A percentile compares a stretch with the other conserved stretches of the same genome.
Conservation (phyloP, 2,797 vertebrate species). For the Euphonia xanthogaster region DNA sequence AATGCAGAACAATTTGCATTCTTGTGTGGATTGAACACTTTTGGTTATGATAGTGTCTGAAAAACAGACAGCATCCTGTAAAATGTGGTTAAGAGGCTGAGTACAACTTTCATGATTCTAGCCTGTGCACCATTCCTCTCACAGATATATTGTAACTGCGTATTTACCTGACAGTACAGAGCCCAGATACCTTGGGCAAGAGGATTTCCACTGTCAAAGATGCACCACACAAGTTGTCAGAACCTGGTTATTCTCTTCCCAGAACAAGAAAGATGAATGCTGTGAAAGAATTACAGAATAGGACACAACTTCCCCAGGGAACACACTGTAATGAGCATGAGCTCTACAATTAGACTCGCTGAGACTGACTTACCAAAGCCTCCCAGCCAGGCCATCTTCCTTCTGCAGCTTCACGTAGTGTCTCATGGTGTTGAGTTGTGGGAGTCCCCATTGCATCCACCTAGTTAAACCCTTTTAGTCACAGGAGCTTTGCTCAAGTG, state of each 20-base stretch:
- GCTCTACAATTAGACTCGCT: accelerated
- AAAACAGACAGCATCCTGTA: neutral
- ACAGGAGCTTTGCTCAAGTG: neutral
- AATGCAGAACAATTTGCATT: neutral
- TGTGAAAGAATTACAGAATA: neutral
- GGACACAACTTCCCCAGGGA: neutral
- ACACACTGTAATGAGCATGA: neutral
- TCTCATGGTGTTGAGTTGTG: neutral
- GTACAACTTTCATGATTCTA: neutral
- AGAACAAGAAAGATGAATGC: neutral
- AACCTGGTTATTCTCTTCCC: neutral
- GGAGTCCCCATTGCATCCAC: neutral
- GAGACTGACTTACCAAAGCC: neutral
- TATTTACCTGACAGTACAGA: neutral
- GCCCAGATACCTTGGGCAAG: neutral
- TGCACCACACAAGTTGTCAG: neutral
- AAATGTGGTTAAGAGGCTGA: neutral
- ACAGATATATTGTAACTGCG: neutral
- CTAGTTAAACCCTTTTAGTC: neutral
- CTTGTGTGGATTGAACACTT: neutral
- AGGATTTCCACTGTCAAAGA: neutral
- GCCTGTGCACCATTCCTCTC: neutral
- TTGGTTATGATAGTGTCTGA: neutral
- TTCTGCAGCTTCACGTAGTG: neutral
- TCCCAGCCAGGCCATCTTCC: neutral